phyloP scores from a whole-genome alignment of 2,113 vertebrate genomes.

The Rynchops niger region DNA sequence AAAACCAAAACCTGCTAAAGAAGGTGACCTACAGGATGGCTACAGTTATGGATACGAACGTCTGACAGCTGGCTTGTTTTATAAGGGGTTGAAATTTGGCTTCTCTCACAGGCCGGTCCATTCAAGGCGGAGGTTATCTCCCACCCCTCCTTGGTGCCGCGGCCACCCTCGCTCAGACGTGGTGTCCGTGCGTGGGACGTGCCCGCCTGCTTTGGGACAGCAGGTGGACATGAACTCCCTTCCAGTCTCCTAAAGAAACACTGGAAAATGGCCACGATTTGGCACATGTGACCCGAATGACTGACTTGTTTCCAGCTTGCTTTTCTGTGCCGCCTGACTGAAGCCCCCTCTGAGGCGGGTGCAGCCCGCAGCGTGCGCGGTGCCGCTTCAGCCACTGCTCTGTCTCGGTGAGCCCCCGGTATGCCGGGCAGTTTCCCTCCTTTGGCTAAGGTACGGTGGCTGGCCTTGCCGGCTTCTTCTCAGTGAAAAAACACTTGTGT shows the following conservation, averaged over 20 bases:
- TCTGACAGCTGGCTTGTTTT: not conserved
- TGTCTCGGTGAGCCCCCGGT: accelerated
- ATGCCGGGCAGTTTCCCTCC: not conserved
- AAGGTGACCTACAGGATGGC: not conserved
- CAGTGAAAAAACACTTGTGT: not conserved
- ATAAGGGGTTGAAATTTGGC: not conserved
- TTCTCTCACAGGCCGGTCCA: not conserved
- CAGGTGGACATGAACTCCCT: not conserved
- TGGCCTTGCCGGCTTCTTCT: not conserved
- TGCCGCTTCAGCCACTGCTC: not conserved
- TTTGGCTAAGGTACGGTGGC: not conserved
- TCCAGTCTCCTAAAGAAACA: not conserved
- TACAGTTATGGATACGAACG: too few species aligned
- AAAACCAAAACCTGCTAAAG: not conserved
- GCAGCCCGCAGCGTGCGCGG: accelerated
- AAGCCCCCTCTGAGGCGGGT: not conserved
- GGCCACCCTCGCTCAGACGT: accelerated
- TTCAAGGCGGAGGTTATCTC: not conserved
- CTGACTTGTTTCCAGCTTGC: not conserved
- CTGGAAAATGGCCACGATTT: not conserved
- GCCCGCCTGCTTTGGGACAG: not conserved
- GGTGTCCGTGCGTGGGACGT: not conserved
- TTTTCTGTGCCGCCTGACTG: not conserved
- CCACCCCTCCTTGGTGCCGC: not conserved
- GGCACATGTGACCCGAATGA: not conserved